A percentile compares a stretch with the other conserved stretches of the same genome.
These are phyloP conservation scores for Myodes glareolus DNA, from an alignment of 2,113 vertebrate species.

Conservation along the genomic window DNA sequence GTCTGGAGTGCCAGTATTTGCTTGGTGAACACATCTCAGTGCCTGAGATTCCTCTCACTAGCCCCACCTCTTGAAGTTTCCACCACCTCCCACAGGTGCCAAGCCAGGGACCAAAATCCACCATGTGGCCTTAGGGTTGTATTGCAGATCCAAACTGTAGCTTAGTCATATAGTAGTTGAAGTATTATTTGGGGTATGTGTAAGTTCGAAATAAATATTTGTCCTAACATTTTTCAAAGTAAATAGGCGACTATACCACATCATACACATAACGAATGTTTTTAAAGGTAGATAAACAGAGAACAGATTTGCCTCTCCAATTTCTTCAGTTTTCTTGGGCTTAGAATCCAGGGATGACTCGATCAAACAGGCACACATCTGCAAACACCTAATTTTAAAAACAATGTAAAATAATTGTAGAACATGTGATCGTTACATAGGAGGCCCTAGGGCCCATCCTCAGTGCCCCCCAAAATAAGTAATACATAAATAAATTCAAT, in stretches of 20 bases:
- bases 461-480: not conserved
- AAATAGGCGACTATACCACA: not conserved
- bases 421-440: accelerated
- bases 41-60: not conserved
- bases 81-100: not conserved
- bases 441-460: not conserved
- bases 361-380: too few relatives aligned
- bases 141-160: not conserved
- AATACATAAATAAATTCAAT: not conserved
- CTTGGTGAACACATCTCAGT: too few relatives aligned
- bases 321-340: not conserved
- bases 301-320: not conserved
- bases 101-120: not conserved
- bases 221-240: not conserved
- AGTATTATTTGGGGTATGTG: not conserved
- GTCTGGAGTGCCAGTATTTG: accelerated
- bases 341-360: not conserved
- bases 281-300: not conserved
- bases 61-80: too few relatives aligned
- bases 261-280: not conserved
- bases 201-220: not conserved
- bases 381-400: not conserved
- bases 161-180: not conserved
- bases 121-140: too few relatives aligned
- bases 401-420: not conserved